These are phyloP conservation scores for Onchidella celtica DNA, from an alignment of 2,888 invertebrate genomes.

Conservation along the genomic window DNA sequence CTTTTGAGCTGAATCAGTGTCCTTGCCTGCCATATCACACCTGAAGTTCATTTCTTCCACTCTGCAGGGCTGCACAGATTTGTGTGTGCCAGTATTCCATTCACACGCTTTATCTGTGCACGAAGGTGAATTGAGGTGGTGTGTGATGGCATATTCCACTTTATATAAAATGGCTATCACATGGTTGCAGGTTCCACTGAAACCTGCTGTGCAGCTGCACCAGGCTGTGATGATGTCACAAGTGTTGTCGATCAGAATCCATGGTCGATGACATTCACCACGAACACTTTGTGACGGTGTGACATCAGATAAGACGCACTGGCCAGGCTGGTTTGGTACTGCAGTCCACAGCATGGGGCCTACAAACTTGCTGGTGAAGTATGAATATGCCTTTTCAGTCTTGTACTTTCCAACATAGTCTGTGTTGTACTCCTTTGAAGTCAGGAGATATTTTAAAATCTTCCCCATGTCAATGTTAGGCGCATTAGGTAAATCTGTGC, in stretches of 20 bases:
- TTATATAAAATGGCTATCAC: not conserved
- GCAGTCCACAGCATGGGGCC: constrained; percentile 16
- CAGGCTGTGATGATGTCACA: constrained; percentile 23
- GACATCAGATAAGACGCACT: constrained; percentile 12
- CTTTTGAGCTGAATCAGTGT: not conserved
- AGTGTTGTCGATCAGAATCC: constrained; percentile 2
- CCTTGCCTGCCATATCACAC: not conserved
- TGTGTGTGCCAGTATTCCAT: not conserved
- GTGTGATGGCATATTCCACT: not conserved
- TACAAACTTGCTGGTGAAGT: constrained; percentile 31
- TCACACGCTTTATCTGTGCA: not conserved
- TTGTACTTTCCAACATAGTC: constrained; percentile 41
- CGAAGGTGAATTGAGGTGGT: not conserved
- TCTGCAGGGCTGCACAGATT: not conserved
- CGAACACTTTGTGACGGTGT: constrained; percentile 41
- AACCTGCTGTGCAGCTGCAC: constrained; percentile 39
- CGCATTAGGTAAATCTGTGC: constrained; percentile 23
- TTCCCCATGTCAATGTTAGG: constrained; percentile 33
- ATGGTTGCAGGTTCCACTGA: not conserved
- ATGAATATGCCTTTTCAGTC: constrained; percentile 41
- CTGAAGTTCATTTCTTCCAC: not conserved
- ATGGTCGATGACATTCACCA: constrained; percentile 36
- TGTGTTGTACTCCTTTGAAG: constrained; percentile 18
- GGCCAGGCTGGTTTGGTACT: not conserved
- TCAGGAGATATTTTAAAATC: constrained; percentile 29